Conservation (phyloP, 2,113 vertebrate species). For the Catharus bicknelli region DNA sequence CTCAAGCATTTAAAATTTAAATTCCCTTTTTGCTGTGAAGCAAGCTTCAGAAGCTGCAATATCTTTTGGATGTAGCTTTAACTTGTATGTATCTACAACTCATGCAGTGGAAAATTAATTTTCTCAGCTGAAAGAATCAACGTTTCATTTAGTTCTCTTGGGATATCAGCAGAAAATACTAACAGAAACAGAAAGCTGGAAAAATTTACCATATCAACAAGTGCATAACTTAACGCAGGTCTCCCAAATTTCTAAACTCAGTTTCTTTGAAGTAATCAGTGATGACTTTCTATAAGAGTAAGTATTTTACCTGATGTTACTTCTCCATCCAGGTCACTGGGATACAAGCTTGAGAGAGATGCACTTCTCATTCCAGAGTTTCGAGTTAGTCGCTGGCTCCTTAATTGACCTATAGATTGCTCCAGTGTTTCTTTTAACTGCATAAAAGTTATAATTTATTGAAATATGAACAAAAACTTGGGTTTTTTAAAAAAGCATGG, state of each 20-base stretch:
- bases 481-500: not conserved
- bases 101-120: not conserved
- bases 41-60: not conserved
- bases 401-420: constrained; percentile 87
- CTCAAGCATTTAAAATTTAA: not conserved
- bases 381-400: constrained; percentile 75
- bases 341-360: constrained; percentile 86
- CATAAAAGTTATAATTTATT: constrained; percentile 33
- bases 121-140: not conserved
- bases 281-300: not conserved
- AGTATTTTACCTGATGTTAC: constrained; percentile 75
- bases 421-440: constrained; percentile 91
- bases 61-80: not conserved
- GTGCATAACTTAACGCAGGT: not conserved
- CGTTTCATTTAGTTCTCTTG: not conserved
- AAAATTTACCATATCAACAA: not conserved
- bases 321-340: constrained; percentile 84
- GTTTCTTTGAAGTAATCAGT: not conserved
- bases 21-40: not conserved
- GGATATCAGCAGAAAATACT: not conserved
- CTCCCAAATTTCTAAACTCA: not conserved
- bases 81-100: not conserved
- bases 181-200: not conserved
- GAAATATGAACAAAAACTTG: not conserved
- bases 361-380: constrained; percentile 74